These are phyloP conservation scores for Sarcophaga carnaria DNA, from an alignment of 2,888 invertebrate species.

Conservation along the genomic window DNA sequence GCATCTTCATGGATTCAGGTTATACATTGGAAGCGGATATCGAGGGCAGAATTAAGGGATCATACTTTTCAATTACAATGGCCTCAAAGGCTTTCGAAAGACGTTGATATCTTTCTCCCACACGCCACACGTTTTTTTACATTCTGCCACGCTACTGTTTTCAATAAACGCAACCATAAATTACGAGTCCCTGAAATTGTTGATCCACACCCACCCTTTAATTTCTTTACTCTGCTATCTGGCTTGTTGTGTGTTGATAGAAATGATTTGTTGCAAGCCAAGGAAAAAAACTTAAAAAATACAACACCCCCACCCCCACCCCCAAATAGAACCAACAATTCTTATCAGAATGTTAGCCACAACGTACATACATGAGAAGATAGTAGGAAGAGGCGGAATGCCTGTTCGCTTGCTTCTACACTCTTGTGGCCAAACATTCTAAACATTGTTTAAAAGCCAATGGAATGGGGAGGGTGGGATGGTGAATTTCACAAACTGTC, in stretches of 20 bases:
- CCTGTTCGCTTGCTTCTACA: neutral
- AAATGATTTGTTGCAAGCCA: slow-evolving; percentile 19
- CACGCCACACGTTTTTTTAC: too few relatives aligned
- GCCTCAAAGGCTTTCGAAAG: too few relatives aligned
- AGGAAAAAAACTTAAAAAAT: neutral
- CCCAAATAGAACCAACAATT: neutral
- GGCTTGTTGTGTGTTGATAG: slow-evolving; percentile 24
- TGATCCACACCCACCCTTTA: neutral
- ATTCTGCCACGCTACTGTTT: neutral
- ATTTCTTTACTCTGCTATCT: neutral
- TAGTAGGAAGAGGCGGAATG: neutral
- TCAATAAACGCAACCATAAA: slow-evolving; percentile 8
- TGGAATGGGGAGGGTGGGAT: neutral
- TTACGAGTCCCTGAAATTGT: slow-evolving; percentile 2
- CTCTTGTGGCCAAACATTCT: slow-evolving; percentile 3
- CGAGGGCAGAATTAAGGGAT: too few relatives aligned
- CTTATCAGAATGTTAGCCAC: neutral
- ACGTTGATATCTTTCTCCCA: neutral
- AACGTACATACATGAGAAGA: neutral
- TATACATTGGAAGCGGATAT: too few relatives aligned
- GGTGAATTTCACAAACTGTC: neutral
- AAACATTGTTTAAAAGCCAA: neutral
- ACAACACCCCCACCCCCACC: neutral
- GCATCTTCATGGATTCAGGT: too few relatives aligned
- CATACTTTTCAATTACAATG: too few relatives aligned